Percentiles rank a stretch among this genome's conserved stretches.
Evolutionary conservation across 2,113 vertebrate species (phyloP).

Genomic region (Ochotona curzoniae): DNA sequence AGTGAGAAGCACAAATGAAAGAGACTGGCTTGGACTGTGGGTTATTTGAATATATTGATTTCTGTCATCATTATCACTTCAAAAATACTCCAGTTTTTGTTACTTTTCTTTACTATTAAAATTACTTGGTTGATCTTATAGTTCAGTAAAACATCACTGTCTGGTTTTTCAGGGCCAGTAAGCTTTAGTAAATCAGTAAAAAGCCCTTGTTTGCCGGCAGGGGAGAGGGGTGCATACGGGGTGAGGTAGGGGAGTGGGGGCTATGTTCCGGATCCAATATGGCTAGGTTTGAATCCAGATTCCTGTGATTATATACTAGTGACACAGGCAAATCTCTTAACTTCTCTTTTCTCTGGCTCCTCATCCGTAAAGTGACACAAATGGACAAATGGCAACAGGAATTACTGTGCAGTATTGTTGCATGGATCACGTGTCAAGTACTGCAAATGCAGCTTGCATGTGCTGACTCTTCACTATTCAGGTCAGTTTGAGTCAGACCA

Average conservation of each 20-base stretch:
- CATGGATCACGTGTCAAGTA: not conserved
- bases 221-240: no score
- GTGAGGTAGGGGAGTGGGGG: no score
- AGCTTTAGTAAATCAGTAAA: not conserved
- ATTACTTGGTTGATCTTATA: not conserved
- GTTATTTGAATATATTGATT: not conserved
- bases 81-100: slow-evolving; percentile 27
- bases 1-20: not conserved
- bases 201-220: no score
- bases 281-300: not conserved
- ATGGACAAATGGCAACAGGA: not conserved
- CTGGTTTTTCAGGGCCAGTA: not conserved
- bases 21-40: not conserved
- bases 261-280: no score
- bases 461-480: not conserved
- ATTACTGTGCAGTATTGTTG: not conserved
- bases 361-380: not conserved
- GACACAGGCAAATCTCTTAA: not conserved
- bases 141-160: not conserved
- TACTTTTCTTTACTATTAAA: slow-evolving; percentile 48
- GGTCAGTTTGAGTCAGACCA: not conserved
- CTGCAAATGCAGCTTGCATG: not conserved
- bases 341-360: not conserved
- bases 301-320: not conserved
- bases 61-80: not conserved